phyloP scores from a whole-genome alignment of 2,888 invertebrate genomes.

The Brachynemurus nebulosus region DNA sequence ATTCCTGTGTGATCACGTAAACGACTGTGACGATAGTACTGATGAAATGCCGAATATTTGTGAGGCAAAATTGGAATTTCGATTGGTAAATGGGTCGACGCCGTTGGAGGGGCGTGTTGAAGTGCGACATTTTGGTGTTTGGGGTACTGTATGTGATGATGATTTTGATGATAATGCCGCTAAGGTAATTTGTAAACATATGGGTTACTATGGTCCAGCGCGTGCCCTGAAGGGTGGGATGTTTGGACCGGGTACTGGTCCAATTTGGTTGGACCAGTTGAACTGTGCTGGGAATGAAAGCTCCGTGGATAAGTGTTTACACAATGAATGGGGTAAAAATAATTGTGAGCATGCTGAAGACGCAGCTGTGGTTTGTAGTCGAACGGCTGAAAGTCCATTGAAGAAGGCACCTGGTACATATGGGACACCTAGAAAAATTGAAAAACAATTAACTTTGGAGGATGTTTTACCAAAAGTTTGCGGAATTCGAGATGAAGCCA shows the following conservation, averaged over 20 bases:
- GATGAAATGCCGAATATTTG: constrained; percentile 46
- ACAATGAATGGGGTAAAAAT: constrained; percentile 51
- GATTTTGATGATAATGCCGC: constrained; percentile 54
- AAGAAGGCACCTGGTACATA: not conserved
- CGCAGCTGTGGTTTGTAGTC: constrained; percentile 28
- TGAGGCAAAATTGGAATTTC: constrained; percentile 43
- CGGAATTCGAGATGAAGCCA: constrained; percentile 37
- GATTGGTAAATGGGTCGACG: constrained; percentile 43
- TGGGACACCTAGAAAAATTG: not conserved
- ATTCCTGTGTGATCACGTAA: constrained; percentile 49
- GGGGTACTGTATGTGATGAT: constrained; percentile 71
- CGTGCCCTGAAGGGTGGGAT: constrained; percentile 37
- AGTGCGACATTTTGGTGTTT: constrained; percentile 49
- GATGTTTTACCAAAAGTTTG: constrained; percentile 33
- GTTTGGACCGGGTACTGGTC: constrained; percentile 42
- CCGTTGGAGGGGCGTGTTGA: constrained; percentile 52
- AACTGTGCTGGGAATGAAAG: constrained; percentile 53
- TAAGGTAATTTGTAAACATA: constrained; percentile 41
- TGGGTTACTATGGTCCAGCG: constrained; percentile 40
- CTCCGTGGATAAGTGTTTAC: constrained; percentile 45
- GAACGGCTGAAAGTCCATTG: not conserved
- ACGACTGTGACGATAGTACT: constrained; percentile 48
- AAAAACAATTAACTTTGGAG: constrained; percentile 16
- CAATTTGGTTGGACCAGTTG: constrained; percentile 59
- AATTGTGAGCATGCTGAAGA: constrained; percentile 64